Conservation (phyloP, 53 echinoderm and acorn worm genomes). For the Luidia sarsii region DNA sequence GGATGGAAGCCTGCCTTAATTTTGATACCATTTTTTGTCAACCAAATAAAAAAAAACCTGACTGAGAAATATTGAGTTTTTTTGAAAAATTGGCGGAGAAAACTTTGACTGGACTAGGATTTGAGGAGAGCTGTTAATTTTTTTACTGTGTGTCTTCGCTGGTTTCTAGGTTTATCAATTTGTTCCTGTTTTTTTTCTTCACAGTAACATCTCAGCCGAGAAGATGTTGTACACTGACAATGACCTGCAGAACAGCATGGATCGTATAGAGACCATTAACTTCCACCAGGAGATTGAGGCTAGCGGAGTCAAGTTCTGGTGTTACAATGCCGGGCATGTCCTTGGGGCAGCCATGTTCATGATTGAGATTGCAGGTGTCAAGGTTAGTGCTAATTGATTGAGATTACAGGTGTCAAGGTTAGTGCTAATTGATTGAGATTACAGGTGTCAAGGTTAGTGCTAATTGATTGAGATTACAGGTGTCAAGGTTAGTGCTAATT, state of each 20-base stretch:
- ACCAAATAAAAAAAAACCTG: too few species aligned
- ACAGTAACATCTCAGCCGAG: constrained; percentile 88
- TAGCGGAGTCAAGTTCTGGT: constrained; percentile 88
- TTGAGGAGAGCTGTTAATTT: too few species aligned
- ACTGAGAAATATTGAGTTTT: too few species aligned
- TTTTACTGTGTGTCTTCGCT: not conserved
- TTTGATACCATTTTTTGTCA: too few species aligned
- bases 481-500: constrained; percentile 43
- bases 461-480: not conserved
- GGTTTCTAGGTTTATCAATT: not conserved
- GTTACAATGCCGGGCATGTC: constrained; percentile 96
- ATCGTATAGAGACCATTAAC: constrained; percentile 91
- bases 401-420: constrained; percentile 1
- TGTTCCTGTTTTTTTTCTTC: not conserved
- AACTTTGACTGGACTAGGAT: too few species aligned
- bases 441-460: constrained; percentile 84
- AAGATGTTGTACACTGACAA: constrained; percentile 90
- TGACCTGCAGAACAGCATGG: constrained; percentile 89
- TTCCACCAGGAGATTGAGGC: constrained; percentile 94
- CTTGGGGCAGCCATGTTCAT: constrained; percentile 95
- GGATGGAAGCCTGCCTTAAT: too few species aligned
- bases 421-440: constrained; percentile 72
- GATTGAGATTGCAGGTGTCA: constrained; percentile 95
- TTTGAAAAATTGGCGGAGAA: too few species aligned
- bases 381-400: constrained; percentile 51